phyloP scores from a whole-genome alignment of 2,113 vertebrate species.

The Phoenicopterus ruber region DNA sequence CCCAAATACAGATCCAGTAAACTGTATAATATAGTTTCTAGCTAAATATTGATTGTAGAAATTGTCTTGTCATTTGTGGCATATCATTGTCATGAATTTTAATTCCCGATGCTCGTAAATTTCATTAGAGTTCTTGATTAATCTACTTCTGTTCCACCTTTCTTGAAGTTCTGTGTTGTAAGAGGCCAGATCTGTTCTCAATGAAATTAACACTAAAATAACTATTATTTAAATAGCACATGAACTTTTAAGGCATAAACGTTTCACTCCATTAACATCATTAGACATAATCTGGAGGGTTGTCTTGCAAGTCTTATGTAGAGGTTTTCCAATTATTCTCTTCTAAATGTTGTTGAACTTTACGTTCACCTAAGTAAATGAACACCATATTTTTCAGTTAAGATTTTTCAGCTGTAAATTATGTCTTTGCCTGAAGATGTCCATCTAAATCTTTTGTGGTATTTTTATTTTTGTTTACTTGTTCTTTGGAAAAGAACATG shows the following conservation, averaged over 20 bases:
- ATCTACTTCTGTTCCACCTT: background rate
- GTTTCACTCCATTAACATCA: background rate
- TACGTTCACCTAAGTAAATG: background rate
- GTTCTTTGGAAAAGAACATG: background rate
- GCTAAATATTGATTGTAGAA: background rate
- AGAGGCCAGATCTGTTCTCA: background rate
- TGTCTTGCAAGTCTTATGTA: background rate
- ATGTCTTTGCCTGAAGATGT: background rate
- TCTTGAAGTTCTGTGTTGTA: background rate
- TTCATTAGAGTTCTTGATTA: background rate
- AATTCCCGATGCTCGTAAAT: background rate
- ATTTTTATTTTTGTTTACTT: background rate
- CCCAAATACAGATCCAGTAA: background rate
- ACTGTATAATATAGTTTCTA: background rate
- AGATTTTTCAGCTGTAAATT: background rate
- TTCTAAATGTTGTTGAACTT: background rate
- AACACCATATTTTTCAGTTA: background rate
- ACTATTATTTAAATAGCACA: background rate
- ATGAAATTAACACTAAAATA: background rate
- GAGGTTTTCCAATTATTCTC: background rate
- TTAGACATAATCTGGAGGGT: background rate
- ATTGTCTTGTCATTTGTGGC: background rate
- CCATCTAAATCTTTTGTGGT: background rate
- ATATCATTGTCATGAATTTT: background rate
- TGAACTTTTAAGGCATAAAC: background rate